Evolutionary conservation across 2,888 invertebrate genomes (phyloP), one percentile per base, ranked within the genome.

Genomic region (Prenolepis imparis): DNA sequence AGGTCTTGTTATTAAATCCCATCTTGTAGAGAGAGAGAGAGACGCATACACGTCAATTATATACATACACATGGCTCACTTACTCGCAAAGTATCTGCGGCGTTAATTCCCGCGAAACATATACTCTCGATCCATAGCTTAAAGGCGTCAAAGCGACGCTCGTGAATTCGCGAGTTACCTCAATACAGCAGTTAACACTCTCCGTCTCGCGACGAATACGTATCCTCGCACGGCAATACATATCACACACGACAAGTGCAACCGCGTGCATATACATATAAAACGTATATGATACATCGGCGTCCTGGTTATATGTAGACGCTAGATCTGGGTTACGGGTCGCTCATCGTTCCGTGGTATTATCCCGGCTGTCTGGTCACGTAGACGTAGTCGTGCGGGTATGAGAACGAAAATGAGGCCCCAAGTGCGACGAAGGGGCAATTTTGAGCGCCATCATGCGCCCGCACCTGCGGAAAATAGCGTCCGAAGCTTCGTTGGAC

Each of bases 341-440:
- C 72, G 84, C 86, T 87, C 84, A 83, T 90, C 84, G 84, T 90
- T 88, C 75, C 78, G 66, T 36, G 81, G 72, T 78, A 90, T 90
- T 90, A 89, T 90, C 85, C 63, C 73, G 64, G 63, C 61, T 82
- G 88, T 90, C 90, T 87, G 68, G 89, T 90, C 90, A 89, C 90
- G 90, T 89, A 89, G 84, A 74, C 68, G 15, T 21, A 21, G 21
- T 77, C 32, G 77, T 66, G 74, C 41, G 78, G 66, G 61, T 39
- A 52, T 8, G 48, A 66, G 86, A 85, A 78, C 68, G 82, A 90
- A 86, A 88, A 72, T 81, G 59, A 3, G 4, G 83, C 75, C 66
- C 64, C 74, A 67, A 67, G 66, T 70, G 77, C 83, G 64, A 61
- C 83, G 74, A 44, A 66, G 81, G 81, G 84, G 72, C 84, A 90